Percentiles rank a stretch among this genome's conserved stretches.
phyloP scores from a whole-genome alignment of 2,113 vertebrate species.

The Eulemur macaco region DNA sequence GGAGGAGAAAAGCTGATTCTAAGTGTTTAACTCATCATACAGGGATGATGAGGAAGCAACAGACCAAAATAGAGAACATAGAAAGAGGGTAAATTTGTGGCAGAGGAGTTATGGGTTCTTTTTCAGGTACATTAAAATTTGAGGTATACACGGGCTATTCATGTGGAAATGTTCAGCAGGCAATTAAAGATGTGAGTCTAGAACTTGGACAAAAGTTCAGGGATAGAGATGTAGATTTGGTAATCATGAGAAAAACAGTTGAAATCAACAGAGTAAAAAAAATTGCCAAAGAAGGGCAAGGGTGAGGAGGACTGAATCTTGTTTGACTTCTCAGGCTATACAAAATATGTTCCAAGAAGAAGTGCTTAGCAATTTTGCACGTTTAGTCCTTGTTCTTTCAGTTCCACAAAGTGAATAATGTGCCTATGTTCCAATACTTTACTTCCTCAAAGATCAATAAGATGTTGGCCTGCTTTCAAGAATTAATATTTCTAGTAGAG shows the following conservation, averaged over 20 bases:
- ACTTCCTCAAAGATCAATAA: constrained; percentile 34
- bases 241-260: constrained; percentile 38
- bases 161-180: not conserved
- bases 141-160: not conserved
- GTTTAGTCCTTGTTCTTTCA: not conserved
- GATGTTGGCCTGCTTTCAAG: constrained; percentile 24
- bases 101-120: not conserved
- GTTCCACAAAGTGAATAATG: not conserved
- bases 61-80: not conserved
- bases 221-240: not conserved
- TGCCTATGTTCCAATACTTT: constrained; percentile 7
- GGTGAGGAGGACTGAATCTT: not conserved
- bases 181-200: not conserved
- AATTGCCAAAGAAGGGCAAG: not conserved
- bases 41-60: not conserved
- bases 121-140: not conserved
- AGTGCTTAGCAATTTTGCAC: not conserved
- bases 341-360: not conserved
- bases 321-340: not conserved
- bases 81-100: not conserved
- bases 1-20: not conserved
- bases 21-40: not conserved
- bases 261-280: constrained; percentile 19
- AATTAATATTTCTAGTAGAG: constrained; percentile 9
- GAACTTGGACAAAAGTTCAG: constrained; percentile 22